Percentiles rank a stretch among this genome's conserved stretches.
These are phyloP conservation scores for Parambassis ranga DNA, from an alignment of 2,797 vertebrate species.

Conservation along the genomic window DNA sequence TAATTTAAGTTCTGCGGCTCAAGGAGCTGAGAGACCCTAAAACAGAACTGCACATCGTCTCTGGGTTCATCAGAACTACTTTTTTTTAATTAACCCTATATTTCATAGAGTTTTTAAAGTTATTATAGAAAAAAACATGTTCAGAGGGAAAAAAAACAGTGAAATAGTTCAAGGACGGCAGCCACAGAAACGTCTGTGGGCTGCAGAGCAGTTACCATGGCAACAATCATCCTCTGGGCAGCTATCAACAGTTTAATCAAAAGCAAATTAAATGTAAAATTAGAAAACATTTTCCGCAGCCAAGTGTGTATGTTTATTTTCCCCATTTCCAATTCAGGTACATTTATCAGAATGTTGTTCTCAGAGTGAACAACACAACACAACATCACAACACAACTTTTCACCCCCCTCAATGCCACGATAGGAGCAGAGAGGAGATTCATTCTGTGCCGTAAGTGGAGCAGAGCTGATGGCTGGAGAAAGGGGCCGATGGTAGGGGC, in stretches of 20 bases:
- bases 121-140: not conserved
- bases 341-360: not conserved
- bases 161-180: not conserved
- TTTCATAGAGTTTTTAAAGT: no score
- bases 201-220: constrained; percentile 31
- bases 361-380: not conserved
- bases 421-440: constrained; percentile 10
- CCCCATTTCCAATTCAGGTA: no score
- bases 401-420: constrained; percentile 14
- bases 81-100: no score
- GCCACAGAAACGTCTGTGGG: not conserved
- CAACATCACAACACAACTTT: not conserved
- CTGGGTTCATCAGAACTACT: no score
- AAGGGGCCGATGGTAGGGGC: constrained; percentile 45
- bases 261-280: constrained; percentile 31
- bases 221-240: constrained; percentile 35
- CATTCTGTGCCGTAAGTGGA: constrained; percentile 46
- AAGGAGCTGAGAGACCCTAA: no score
- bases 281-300: constrained; percentile 2
- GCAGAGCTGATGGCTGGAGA: constrained; percentile 59
- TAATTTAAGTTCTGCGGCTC: no score
- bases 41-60: no score
- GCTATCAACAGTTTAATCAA: constrained; percentile 32
- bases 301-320: not conserved
- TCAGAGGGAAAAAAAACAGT: not conserved